Evolutionary conservation across 1,140 invertebrate species (phyloP), one percentile per base, ranked within the genome.

Genomic region (Drosophila yakuba): DNA sequence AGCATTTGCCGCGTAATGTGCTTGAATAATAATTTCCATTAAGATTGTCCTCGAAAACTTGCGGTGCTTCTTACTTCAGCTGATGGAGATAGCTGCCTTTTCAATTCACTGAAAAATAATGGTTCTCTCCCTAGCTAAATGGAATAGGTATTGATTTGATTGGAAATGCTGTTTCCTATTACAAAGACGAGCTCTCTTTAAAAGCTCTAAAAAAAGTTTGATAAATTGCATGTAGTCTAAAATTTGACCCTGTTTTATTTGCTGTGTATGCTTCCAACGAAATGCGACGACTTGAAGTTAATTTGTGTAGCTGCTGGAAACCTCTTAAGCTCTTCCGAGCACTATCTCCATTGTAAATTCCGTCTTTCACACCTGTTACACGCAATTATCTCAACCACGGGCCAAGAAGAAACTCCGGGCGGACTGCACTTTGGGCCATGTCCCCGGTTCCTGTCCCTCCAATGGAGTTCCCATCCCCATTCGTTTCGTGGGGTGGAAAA

Each of bases 341-440:
- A 80, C 72, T 80, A 75, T 80, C 77, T 74, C 73, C 73, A 90
- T 90, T 84, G 73, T 89, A 90, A 86, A 90, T 90, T 90, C 86
- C 57, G 82, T 83, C 82, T 88, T 90, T 90, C 77, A 83, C 86
- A 90, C 86, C 86, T 90, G 86, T 90, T 90, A 90, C 86, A 90
- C 78, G 80, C 82, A 91, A 86, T 90, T 83, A 80, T 86, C 76
- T 75, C 62, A 59, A 74, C 68, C 71, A 58, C 81, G 83, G 66
- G 68, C 61, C 74, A 64, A 56, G 71, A 90, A 75, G 69, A 74
- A 90, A 88, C 64, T 88, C 72, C 78, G 62, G 56, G 61, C 67
- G 60, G 66, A 60, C 77, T 73, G 77, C 68, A 80, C 63, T 81
- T 74, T 80, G 56, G 56, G 59, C 62, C 43, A 17, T n/a, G 15